phyloP scores from a whole-genome alignment of 2,888 invertebrate genomes.

The Sclerodermus sp. region DNA sequence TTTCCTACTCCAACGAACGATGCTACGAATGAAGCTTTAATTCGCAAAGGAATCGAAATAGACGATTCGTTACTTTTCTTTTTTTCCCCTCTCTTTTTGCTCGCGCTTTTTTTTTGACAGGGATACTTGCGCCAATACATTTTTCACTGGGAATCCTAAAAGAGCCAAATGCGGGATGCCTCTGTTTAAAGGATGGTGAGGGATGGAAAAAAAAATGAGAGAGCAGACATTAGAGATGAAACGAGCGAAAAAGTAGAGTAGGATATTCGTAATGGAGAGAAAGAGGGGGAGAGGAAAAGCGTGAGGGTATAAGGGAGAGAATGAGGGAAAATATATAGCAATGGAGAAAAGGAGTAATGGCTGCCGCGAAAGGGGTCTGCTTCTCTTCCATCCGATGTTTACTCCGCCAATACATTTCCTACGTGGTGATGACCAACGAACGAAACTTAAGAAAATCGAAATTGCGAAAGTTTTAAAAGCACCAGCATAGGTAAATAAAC shows the following conservation, averaged over 20 bases:
- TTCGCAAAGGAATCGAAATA: background rate
- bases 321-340: background rate
- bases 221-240: background rate
- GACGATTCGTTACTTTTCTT: background rate
- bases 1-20: too few relatives aligned
- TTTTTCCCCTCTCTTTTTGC: background rate
- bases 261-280: background rate
- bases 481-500: too few relatives aligned
- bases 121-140: slow-evolving; percentile 4
- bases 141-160: slow-evolving; percentile 14
- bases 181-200: background rate
- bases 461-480: too few relatives aligned
- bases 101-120: slow-evolving; percentile 12
- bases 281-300: background rate
- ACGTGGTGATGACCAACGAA: too few relatives aligned
- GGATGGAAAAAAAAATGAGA: too few relatives aligned
- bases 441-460: too few relatives aligned
- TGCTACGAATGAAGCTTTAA: slow-evolving; percentile 5
- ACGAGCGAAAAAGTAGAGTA: background rate
- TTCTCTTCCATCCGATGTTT: background rate
- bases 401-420: too few relatives aligned
- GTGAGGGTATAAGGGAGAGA: too few relatives aligned
- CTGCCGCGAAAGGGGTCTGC: background rate
- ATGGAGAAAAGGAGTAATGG: background rate
- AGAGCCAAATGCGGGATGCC: slow-evolving; percentile 5